Conservation (phyloP, 2,113 vertebrate species). For the Chaenocephalus aceratus region DNA sequence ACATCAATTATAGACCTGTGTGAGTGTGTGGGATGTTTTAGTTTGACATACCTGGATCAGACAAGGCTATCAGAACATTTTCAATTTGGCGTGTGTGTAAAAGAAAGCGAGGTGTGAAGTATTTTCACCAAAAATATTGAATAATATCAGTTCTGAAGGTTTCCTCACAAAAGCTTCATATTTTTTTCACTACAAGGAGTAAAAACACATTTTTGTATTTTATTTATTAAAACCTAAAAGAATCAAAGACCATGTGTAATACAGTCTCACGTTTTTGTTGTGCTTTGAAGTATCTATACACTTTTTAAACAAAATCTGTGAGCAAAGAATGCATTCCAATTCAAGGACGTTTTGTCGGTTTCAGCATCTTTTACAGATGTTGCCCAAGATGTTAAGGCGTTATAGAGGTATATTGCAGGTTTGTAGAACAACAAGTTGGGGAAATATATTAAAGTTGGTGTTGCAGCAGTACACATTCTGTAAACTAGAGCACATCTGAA, state of each 20-base stretch:
- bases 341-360: not conserved
- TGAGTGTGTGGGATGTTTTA: constrained; percentile 23
- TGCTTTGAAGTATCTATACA: not conserved
- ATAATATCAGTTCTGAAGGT: not conserved
- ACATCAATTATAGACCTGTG: constrained; percentile 56
- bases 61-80: constrained; percentile 28
- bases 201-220: not conserved
- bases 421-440: not conserved
- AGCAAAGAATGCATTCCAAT: not conserved
- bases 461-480: constrained; percentile 4
- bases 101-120: not conserved
- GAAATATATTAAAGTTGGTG: not conserved
- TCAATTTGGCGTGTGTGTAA: not conserved
- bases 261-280: not conserved
- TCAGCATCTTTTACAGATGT: not conserved
- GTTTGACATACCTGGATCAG: constrained; percentile 35
- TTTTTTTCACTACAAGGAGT: not conserved
- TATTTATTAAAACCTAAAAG: not conserved
- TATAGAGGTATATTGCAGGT: not conserved
- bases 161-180: not conserved
- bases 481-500: constrained; percentile 20
- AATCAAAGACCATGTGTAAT: not conserved
- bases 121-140: constrained; percentile 5
- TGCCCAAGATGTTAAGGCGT: not conserved
- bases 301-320: not conserved